Base-by-base conservation (phyloP, 2,797 vertebrate genomes). In the Phataginus tetradactyla region DNA sequence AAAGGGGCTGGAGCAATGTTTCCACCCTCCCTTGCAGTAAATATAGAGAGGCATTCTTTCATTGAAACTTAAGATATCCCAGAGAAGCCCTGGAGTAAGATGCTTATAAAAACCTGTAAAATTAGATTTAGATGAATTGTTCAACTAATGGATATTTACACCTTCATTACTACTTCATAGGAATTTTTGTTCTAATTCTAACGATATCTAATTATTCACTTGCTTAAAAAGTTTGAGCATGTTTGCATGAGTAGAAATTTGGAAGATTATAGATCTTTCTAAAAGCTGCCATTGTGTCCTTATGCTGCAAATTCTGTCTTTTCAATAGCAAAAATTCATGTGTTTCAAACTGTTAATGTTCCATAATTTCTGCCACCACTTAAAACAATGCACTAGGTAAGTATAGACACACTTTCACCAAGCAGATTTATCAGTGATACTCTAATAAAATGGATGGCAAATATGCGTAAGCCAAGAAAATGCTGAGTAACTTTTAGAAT, bases 321-420 rank as follows among this genome's bases (percentile, higher is more conserved):
- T 92, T 96, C 69, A 80, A 2, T 85, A 95, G 86, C 49, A 51
- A 94, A 89, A 95, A 72, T 94, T 95, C 39, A 27, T 94, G 61
- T 93, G 32, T 91, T 95, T 96, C 66, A 93, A 85, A 95, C 89
- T 69, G 69, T 87, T 93, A 96, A 96, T 97, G 63, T 97, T 97
- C 91, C 91, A 78, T 96, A 98, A 94, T 96, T 96, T 87, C 86
- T 95, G 55, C 96, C 63, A 78, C 69, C 51, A 75, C 90, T 96
- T 97, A 97, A 97, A 97, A 92, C 57, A 97, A 64, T 96, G 51
- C 2, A 91, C 51, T 92, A 97, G 97, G 97, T 97, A 98, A 97
- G 96, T 97, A 89, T 95, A 98, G 94, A 75, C 15, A 66, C 53
- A 94, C 45, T 89, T 96, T 97, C 17, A 96, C 42, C 27, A 95